phyloP scores from a whole-genome alignment of 2,113 vertebrate genomes.

The Puffinus mauretanicus region DNA sequence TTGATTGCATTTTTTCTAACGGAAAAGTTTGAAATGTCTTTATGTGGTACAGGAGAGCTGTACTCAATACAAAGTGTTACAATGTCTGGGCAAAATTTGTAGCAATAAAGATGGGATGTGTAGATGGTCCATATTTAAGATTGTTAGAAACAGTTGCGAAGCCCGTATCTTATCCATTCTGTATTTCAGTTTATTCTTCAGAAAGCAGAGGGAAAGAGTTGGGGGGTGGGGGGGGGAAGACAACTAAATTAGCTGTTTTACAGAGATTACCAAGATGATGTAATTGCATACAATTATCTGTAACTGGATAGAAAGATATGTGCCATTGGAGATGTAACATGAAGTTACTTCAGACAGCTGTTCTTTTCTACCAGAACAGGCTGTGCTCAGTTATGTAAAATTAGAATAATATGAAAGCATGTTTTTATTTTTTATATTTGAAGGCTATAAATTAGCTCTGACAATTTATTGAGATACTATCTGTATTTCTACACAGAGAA shows the following conservation, averaged over 20 bases:
- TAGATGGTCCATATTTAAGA: background rate
- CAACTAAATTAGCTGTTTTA: conserved; percentile 29
- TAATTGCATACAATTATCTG: conserved; percentile 14
- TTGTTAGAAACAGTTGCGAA: background rate
- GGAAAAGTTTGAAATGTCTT: background rate
- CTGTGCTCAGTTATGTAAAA: background rate
- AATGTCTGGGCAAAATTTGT: background rate
- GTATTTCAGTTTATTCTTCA: background rate
- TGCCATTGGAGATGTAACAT: background rate
- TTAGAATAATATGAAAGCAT: background rate
- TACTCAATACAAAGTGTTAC: background rate
- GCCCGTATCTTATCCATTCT: background rate
- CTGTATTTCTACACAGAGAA: background rate
- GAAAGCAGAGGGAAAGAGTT: background rate
- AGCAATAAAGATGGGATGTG: background rate
- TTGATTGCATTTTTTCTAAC: background rate
- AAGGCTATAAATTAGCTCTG: background rate
- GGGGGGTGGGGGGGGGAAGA: background rate
- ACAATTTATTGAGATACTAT: background rate
- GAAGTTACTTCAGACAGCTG: conserved; percentile 38
- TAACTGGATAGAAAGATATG: conserved; percentile 20
- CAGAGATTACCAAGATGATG: background rate
- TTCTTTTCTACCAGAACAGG: conserved; percentile 5
- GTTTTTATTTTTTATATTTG: background rate
- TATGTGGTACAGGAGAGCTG: background rate